Evolutionary conservation across 1,140 invertebrate species (phyloP).

Genomic region (Drosophila kikkawai): DNA sequence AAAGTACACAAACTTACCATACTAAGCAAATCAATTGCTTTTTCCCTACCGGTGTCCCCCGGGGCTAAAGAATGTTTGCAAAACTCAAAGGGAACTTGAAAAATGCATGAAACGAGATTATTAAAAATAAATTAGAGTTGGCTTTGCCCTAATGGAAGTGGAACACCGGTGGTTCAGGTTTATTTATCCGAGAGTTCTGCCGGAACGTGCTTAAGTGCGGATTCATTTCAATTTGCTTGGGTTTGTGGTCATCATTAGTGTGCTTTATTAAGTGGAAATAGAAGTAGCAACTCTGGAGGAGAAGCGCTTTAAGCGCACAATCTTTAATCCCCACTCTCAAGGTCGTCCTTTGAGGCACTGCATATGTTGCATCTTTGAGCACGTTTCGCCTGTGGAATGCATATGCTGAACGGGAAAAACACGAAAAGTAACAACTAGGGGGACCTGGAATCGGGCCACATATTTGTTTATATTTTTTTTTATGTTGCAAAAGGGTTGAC

Average conservation of each 20-base stretch:
- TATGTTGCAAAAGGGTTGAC: conserved; percentile 22
- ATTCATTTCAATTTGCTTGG: conserved; percentile 54
- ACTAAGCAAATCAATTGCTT: conserved; percentile 61
- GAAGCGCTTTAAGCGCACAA: conserved; percentile 39
- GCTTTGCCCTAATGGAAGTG: conserved; percentile 46
- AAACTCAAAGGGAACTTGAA: conserved; percentile 40
- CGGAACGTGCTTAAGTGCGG: conserved; percentile 77
- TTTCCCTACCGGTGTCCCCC: conserved; percentile 21
- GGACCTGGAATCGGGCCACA: conserved; percentile 10
- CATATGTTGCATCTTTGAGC: conserved; percentile 61
- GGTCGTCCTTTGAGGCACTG: conserved; percentile 52
- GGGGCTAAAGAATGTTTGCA: conserved; percentile 52
- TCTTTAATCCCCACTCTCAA: conserved; percentile 57
- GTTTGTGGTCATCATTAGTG: conserved; percentile 80
- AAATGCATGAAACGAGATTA: conserved; percentile 57
- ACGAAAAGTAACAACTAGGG: conserved; percentile 24
- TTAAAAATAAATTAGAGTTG: conserved; percentile 81
- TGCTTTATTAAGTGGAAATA: conserved; percentile 81
- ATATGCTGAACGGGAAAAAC: conserved; percentile 53
- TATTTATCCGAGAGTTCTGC: conserved; percentile 18
- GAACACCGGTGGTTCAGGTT: conserved; percentile 39
- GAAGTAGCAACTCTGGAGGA: conserved; percentile 24
- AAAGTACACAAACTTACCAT: conserved; percentile 75
- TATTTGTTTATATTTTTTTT: conserved; percentile 30
- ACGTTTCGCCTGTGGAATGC: conserved; percentile 43